Base-by-base conservation (phyloP, 2,888 invertebrate genomes). In the Scaptomyza polygonia region DNA sequence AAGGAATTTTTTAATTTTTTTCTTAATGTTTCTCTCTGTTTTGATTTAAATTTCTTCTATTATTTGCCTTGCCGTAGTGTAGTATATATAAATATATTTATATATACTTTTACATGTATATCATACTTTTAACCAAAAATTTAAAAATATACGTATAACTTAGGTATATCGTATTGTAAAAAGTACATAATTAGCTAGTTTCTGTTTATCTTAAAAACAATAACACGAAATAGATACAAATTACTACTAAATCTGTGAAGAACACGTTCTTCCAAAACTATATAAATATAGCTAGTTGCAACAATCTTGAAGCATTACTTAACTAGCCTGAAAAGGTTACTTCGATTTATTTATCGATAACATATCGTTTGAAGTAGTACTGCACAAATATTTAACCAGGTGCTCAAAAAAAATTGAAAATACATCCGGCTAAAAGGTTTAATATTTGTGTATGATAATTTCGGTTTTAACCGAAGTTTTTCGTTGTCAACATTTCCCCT, bases 41-140 rank as follows among this genome's bases (percentile, higher is more conserved):
- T 67, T 32, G 0, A 18, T 47, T 49, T 57, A 12, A n/a, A 32
- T 53, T 54, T 54, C 25, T 12, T 52, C 27, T 47, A 58, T 44
- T 14, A 73, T 72, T 79, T 73, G 80, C 73, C 86, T 80, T 81
- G 88, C 86, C 72, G 87, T 83, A 82, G 79, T 70, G 72, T 72
- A 73, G 55, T 67, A 55, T 65, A 64, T 65, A 57, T 55, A 36
- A 47, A 47, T 55, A 40, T 47, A 63, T 21, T 72, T 56, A 14
- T 72, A 77, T 74, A 64, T 47, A 76, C 59, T 55, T 67, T 67
- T 47, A 56, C 42, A 40, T 56, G 4, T 39, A 64, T 67, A 55
- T 64, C 32, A 61, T 74, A 75, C n/a, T n/a, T n/a, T 56, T 52
- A 68, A 56, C 51, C 62, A 71, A 58, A 65, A 67, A 49, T 48